These are phyloP conservation scores for Polylopha cassiicola DNA, from an alignment of 2,888 invertebrate genomes.

Conservation along the genomic window DNA sequence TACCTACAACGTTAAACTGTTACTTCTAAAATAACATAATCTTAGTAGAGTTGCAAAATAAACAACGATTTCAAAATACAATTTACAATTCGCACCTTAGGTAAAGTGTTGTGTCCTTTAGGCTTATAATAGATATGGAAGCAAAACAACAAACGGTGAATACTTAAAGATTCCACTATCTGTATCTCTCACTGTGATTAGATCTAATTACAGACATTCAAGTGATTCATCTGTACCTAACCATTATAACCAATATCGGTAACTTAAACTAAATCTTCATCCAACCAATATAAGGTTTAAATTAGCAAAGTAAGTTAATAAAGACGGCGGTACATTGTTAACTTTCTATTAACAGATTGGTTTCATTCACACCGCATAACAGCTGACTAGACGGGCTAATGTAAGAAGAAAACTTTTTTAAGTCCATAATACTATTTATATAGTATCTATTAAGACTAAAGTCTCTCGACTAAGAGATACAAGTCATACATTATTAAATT, in stretches of 20 bases:
- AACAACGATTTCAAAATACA: too few species aligned
- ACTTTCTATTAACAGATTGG: constrained; percentile 37
- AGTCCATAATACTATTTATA: neutral
- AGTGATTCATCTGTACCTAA: constrained; percentile 11
- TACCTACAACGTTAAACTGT: too few species aligned
- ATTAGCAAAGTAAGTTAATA: constrained; percentile 21
- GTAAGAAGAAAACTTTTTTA: constrained; percentile 3
- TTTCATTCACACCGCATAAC: constrained; percentile 34
- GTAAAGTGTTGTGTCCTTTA: too few species aligned
- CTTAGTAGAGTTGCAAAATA: too few species aligned
- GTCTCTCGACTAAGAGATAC: too few species aligned
- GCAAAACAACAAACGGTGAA: too few species aligned
- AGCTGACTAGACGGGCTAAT: constrained; percentile 31
- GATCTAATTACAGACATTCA: constrained; percentile 16
- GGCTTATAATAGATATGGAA: too few species aligned
- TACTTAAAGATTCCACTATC: constrained; percentile 18
- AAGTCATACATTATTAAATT: too few species aligned
- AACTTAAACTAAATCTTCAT: neutral
- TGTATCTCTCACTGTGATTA: constrained; percentile 13
- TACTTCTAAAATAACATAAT: too few species aligned
- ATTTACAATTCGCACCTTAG: too few species aligned
- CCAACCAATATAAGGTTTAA: neutral
- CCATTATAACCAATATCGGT: neutral
- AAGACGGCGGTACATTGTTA: constrained; percentile 10
- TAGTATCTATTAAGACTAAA: neutral